Percentiles rank a stretch among this genome's conserved stretches.
Evolutionary conservation across 2,888 invertebrate species (phyloP).

Genomic region (Lacanobia wlatinum): DNA sequence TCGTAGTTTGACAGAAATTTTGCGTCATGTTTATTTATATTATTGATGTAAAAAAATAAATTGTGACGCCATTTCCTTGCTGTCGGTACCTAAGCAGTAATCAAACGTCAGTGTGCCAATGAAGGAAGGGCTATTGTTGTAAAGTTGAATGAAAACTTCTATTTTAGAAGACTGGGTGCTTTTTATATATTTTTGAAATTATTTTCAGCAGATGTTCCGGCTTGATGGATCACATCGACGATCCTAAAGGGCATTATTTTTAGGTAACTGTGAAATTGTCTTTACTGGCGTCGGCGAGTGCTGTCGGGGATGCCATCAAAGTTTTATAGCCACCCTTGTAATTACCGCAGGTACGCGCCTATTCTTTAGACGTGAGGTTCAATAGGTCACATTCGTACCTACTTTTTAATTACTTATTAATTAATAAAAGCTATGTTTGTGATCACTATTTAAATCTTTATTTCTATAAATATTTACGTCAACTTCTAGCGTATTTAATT

Average conservation of each 20-base stretch:
- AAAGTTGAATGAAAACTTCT: slow-evolving; percentile 90
- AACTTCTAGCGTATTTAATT: slow-evolving; percentile 27
- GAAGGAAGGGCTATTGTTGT: slow-evolving; percentile 90
- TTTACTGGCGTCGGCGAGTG: slow-evolving; percentile 62
- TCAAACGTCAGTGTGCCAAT: slow-evolving; percentile 90
- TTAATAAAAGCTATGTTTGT: neutral
- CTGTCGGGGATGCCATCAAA: slow-evolving; percentile 28
- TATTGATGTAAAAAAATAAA: neutral
- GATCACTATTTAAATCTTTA: slow-evolving; percentile 6
- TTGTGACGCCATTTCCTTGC: slow-evolving; percentile 66
- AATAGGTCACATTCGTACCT: slow-evolving; percentile 5
- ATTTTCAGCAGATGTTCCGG: slow-evolving; percentile 89
- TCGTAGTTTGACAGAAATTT: neutral
- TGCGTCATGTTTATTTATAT: neutral
- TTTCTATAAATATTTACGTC: slow-evolving; percentile 21
- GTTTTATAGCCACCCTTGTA: slow-evolving; percentile 44
- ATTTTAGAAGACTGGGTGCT: slow-evolving; percentile 87
- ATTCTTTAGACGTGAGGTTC: slow-evolving; percentile 16
- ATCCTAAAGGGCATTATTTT: slow-evolving; percentile 78
- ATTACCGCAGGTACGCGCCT: slow-evolving; percentile 37
- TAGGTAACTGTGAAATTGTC: slow-evolving; percentile 86
- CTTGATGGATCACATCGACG: slow-evolving; percentile 86
- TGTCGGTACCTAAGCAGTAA: slow-evolving; percentile 82
- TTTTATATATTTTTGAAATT: slow-evolving; percentile 85
- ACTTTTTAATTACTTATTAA: slow-evolving; percentile 17